These are phyloP conservation scores for Pseudomyrmex flavicornis DNA, from an alignment of 1,140 invertebrate species.

Conservation along the genomic window DNA sequence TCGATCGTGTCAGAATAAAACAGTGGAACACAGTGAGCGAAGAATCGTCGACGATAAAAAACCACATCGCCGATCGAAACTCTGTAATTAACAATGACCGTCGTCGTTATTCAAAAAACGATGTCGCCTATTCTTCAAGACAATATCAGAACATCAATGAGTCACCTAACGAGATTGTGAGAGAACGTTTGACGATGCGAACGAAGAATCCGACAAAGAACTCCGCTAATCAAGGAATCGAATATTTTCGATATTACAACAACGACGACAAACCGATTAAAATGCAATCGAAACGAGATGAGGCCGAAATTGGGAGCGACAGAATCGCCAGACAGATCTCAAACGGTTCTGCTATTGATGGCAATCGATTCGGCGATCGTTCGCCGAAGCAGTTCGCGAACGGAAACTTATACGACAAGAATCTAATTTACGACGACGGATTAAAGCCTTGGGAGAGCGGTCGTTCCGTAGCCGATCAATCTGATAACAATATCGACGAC, in stretches of 20 bases:
- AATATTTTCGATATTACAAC: slow-evolving; percentile 72
- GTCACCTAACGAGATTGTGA: slow-evolving; percentile 19
- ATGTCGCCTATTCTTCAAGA: neutral
- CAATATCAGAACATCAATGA: neutral
- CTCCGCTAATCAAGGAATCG: slow-evolving; percentile 51
- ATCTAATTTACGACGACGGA: slow-evolving; percentile 34
- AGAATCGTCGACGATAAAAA: neutral
- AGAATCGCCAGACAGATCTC: slow-evolving; percentile 52
- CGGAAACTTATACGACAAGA: neutral
- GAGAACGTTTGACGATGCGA: slow-evolving; percentile 57
- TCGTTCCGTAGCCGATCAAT: slow-evolving; percentile 6
- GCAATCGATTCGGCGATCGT: slow-evolving; percentile 4
- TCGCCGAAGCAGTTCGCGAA: slow-evolving; percentile 1
- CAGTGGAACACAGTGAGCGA: neutral
- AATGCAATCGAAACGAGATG: slow-evolving; percentile 26
- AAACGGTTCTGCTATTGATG: slow-evolving; percentile 26
- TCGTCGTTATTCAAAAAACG: neutral
- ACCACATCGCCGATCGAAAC: neutral
- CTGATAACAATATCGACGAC: slow-evolving; percentile 5
- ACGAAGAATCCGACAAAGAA: slow-evolving; percentile 62
- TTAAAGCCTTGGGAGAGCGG: slow-evolving; percentile 24
- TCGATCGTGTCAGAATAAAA: neutral
- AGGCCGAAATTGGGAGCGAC: slow-evolving; percentile 18
- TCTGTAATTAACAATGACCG: neutral
- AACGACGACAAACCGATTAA: slow-evolving; percentile 55